Percentiles rank a stretch among this genome's conserved stretches.
Conservation (phyloP, 2,888 invertebrate species). For the Euclidia mi region DNA sequence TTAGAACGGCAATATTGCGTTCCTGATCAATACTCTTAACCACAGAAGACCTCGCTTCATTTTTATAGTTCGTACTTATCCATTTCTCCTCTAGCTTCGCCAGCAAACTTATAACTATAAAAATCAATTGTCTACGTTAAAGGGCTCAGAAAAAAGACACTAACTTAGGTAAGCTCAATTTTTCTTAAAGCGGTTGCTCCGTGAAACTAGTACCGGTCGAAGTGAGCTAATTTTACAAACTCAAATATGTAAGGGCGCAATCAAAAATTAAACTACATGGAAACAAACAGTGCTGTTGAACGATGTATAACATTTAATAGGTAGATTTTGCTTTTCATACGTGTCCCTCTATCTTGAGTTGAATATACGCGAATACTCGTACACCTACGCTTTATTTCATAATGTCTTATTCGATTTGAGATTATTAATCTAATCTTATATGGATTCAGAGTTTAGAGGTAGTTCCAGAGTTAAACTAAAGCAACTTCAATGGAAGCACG, state of each 20-base stretch:
- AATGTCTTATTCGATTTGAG: too few relatives aligned
- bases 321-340: too few relatives aligned
- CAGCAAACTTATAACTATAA: slow-evolving; percentile 35
- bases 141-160: slow-evolving; percentile 9
- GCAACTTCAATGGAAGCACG: slow-evolving; percentile 2
- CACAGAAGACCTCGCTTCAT: slow-evolving; percentile 3
- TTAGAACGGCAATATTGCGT: too few relatives aligned
- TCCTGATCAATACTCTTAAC: not conserved
- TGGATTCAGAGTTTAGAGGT: not conserved
- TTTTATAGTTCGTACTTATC: slow-evolving; percentile 15
- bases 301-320: too few relatives aligned
- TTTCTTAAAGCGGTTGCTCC: slow-evolving; percentile 8
- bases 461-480: not conserved
- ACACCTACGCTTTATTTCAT: too few relatives aligned
- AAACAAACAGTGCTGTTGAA: slow-evolving; percentile 24
- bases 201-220: slow-evolving; percentile 10
- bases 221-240: slow-evolving; percentile 31
- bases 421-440: not conserved
- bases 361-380: too few relatives aligned
- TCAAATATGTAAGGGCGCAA: slow-evolving; percentile 37
- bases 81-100: slow-evolving; percentile 8
- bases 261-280: slow-evolving; percentile 46
- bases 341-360: too few relatives aligned
- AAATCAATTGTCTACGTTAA: slow-evolving; percentile 30
- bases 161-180: not conserved